Conservation (phyloP, 2,888 invertebrate genomes). For the Drosophila subsilvestris region DNA sequence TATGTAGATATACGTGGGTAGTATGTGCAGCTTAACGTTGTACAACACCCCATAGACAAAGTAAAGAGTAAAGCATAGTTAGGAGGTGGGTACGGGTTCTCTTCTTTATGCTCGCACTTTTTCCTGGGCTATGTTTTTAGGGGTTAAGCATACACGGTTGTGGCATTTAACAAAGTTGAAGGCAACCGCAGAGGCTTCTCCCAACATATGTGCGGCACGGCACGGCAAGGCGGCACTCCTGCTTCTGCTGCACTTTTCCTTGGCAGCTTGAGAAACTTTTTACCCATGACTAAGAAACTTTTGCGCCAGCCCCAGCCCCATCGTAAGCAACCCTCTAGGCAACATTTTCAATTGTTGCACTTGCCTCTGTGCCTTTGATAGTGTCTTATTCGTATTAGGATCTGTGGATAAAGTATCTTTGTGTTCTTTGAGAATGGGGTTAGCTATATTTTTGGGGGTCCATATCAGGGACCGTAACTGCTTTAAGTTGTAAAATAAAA, state of each 20-base stretch:
- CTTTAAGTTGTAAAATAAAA: too few species aligned
- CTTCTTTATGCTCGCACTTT: conserved; percentile 3
- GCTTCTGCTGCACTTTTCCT: conserved; percentile 46
- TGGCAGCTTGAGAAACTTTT: conserved; percentile 52
- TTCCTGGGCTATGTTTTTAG: conserved; percentile 25
- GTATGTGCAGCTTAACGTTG: conserved; percentile 25
- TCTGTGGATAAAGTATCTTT: not conserved
- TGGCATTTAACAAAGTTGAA: conserved; percentile 59
- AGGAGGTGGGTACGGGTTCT: conserved; percentile 8
- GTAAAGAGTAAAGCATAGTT: conserved; percentile 49
- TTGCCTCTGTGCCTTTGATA: conserved; percentile 3
- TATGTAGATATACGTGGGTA: not conserved
- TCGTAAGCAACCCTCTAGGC: not conserved
- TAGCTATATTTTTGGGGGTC: not conserved
- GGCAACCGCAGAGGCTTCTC: conserved; percentile 51
- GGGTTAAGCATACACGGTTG: conserved; percentile 52
- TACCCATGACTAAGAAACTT: conserved; percentile 49
- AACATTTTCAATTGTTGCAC: conserved; percentile 62
- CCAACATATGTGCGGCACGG: conserved; percentile 47
- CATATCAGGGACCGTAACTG: too few species aligned
- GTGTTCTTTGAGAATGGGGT: not conserved
- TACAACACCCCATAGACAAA: conserved; percentile 40
- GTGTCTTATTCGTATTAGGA: not conserved
- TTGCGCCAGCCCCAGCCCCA: conserved; percentile 21
- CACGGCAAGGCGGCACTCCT: conserved; percentile 8